A percentile compares a stretch with the other conserved stretches of the same genome.
These are phyloP conservation scores for Perithous albicinctus DNA, from an alignment of 2,888 invertebrate genomes.

Conservation along the genomic window DNA sequence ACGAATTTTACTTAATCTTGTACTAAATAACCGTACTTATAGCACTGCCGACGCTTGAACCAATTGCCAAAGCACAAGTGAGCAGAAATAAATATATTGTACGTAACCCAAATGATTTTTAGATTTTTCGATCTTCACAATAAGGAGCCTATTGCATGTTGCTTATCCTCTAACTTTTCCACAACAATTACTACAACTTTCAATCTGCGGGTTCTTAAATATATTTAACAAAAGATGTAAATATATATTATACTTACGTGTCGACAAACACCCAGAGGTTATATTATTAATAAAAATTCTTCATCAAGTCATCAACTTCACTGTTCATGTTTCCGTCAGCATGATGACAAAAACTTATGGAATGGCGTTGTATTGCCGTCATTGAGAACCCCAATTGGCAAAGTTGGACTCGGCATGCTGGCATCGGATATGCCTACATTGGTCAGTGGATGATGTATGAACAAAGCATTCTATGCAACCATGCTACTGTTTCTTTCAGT, in stretches of 20 bases:
- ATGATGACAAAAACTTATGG: slow-evolving; percentile 41
- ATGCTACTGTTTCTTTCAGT: slow-evolving; percentile 64
- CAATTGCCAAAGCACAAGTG: slow-evolving; percentile 28
- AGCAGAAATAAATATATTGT: slow-evolving; percentile 12
- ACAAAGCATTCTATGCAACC: slow-evolving; percentile 45
- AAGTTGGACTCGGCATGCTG: slow-evolving; percentile 70
- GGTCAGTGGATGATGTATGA: slow-evolving; percentile 30
- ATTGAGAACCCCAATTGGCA: slow-evolving; percentile 16
- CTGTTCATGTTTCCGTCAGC: slow-evolving; percentile 40
- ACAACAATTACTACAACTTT: background rate
- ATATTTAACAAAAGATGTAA: background rate
- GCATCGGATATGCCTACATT: slow-evolving; percentile 27
- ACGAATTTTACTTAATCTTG: background rate
- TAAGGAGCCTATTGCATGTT: slow-evolving; percentile 39
- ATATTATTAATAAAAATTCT: background rate
- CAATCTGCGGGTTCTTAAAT: background rate
- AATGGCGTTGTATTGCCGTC: slow-evolving; percentile 20
- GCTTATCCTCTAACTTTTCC: slow-evolving; percentile 43
- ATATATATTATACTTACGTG: background rate
- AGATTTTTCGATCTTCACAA: background rate
- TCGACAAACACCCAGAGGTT: background rate
- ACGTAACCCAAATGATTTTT: slow-evolving; percentile 8
- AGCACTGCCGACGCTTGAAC: slow-evolving; percentile 20
- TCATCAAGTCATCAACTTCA: slow-evolving; percentile 51
- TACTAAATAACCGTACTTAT: slow-evolving; percentile 40